A percentile compares a stretch with the other conserved stretches of the same genome.
Evolutionary conservation across 2,888 invertebrate species (phyloP).

Genomic region (Cacoxenus indagator): DNA sequence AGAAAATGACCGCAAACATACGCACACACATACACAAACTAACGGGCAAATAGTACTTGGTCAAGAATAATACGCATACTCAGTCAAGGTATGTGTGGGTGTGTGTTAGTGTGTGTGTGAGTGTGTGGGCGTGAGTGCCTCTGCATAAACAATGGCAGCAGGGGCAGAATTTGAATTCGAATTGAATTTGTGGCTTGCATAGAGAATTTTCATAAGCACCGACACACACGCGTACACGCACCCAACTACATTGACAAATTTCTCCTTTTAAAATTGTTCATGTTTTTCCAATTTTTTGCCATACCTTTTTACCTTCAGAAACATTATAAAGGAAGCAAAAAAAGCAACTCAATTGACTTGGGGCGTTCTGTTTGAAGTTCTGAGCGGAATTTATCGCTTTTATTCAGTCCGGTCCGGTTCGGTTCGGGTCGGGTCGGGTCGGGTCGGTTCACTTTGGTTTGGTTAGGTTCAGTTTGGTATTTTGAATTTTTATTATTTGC

Average conservation of each 20-base stretch:
- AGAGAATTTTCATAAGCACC: not conserved
- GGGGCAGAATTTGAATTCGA: too few relatives aligned
- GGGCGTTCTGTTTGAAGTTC: too few relatives aligned
- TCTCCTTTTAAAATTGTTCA: not conserved
- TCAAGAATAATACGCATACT: not conserved
- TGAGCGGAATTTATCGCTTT: too few relatives aligned
- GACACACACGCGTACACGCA: slow-evolving; percentile 17
- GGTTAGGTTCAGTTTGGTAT: slow-evolving; percentile 51
- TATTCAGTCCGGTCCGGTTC: too few relatives aligned
- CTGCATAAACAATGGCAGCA: too few relatives aligned
- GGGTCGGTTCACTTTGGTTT: slow-evolving; percentile 52
- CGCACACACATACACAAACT: not conserved
- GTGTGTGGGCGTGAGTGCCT: slow-evolving; percentile 43
- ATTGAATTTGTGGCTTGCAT: slow-evolving; percentile 39
- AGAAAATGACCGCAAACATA: not conserved
- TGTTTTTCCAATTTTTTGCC: not conserved
- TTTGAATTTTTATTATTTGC: slow-evolving; percentile 67
- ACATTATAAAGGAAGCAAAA: slow-evolving; percentile 2
- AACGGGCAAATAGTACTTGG: not conserved
- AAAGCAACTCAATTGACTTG: too few relatives aligned
- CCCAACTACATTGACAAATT: not conserved
- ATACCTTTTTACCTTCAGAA: not conserved
- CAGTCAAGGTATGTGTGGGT: not conserved
- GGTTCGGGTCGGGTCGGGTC: slow-evolving; percentile 6
- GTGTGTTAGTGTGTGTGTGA: slow-evolving; percentile 10